Evolutionary conservation across 2,797 vertebrate genomes (phyloP).

Genomic region (Anguilla megastoma): DNA sequence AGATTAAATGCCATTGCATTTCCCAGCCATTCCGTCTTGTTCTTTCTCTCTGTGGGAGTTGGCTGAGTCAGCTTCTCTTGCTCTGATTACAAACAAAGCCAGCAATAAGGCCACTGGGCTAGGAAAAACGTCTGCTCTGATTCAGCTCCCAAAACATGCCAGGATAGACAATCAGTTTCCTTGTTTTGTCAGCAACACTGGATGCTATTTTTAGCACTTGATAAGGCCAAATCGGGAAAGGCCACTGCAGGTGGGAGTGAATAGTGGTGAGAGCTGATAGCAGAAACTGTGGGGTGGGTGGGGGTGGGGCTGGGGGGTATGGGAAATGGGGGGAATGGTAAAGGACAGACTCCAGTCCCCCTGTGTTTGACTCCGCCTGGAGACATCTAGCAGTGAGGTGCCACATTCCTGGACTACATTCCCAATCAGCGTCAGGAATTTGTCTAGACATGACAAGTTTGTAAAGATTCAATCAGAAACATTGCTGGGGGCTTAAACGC

Average conservation of each 20-base stretch:
- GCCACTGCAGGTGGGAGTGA: not conserved
- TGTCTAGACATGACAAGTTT: conserved; percentile 48
- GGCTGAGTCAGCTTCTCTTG: not conserved
- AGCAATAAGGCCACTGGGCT: not conserved
- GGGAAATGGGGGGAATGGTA: not conserved
- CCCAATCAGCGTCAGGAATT: conserved; percentile 41
- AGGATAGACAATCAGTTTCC: not conserved
- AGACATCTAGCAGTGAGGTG: conserved; percentile 38
- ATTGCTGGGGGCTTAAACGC: conserved; percentile 29
- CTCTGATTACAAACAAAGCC: conserved; percentile 11
- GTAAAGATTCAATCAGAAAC: conserved; percentile 39
- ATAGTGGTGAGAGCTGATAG: not conserved
- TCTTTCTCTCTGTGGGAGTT: conserved; percentile 19
- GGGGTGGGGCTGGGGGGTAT: not conserved
- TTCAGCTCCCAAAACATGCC: not conserved
- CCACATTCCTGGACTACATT: conserved; percentile 46
- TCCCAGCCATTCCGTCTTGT: conserved; percentile 18
- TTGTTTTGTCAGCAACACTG: not conserved
- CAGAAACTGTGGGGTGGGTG: not conserved
- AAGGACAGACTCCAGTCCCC: not conserved
- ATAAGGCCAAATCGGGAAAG: not conserved
- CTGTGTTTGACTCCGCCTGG: conserved; percentile 15
- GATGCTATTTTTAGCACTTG: not conserved
- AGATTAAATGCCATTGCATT: not conserved
- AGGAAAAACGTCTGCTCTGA: not conserved